phyloP scores from a whole-genome alignment of 2,113 vertebrate genomes.

The Corythoichthys haematopterus region DNA sequence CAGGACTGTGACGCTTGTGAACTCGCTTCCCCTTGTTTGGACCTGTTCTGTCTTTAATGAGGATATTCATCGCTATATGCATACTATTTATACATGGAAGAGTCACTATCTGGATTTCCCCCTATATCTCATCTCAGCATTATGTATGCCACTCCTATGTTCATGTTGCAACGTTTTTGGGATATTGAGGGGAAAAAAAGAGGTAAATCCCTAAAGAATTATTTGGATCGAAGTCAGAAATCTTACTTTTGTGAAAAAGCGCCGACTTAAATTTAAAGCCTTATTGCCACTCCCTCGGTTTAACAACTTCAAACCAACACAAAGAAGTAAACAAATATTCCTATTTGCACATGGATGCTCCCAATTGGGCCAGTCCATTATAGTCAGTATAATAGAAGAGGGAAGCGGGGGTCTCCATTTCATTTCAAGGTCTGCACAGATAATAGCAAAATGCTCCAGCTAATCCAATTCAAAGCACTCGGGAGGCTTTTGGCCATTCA shows the following conservation, averaged over 20 bases:
- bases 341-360: conserved; percentile 15
- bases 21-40: conserved; percentile 42
- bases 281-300: conserved; percentile 19
- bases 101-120: neutral
- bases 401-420: neutral
- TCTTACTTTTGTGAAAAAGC: neutral
- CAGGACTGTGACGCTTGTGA: conserved; percentile 33
- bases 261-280: neutral
- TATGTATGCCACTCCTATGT: neutral
- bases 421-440: conserved; percentile 53
- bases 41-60: conserved; percentile 1
- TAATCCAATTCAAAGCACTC: conserved; percentile 63
- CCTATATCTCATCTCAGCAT: neutral
- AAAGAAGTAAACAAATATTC: conserved; percentile 23
- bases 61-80: neutral
- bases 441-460: conserved; percentile 61
- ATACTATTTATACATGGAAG: neutral
- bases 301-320: conserved; percentile 21
- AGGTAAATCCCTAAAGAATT: neutral
- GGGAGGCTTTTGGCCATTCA: conserved; percentile 43
- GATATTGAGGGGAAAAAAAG: neutral
- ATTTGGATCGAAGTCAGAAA: too few species aligned
- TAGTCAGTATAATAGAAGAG: neutral
- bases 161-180: neutral
- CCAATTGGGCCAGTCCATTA: conserved; percentile 40